These are phyloP conservation scores for Drosophila mimetica DNA, from an alignment of 2,888 invertebrate species.

Conservation along the genomic window DNA sequence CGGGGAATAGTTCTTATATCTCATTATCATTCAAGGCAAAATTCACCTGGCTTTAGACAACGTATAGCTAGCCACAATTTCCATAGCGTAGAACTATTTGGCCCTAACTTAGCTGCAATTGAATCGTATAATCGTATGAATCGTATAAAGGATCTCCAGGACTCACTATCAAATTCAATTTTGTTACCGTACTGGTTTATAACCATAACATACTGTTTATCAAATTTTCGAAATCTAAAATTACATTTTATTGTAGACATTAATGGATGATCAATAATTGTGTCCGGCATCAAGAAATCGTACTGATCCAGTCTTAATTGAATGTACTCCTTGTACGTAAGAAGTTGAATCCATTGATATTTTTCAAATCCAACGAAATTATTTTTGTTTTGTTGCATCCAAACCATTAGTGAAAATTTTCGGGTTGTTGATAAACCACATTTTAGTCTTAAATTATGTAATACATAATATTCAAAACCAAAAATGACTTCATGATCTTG, in stretches of 20 bases:
- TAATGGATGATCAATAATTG: not conserved
- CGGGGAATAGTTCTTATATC: too few species aligned
- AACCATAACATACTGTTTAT: conserved; percentile 4
- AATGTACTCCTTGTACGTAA: conserved; percentile 8
- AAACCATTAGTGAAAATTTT: conserved; percentile 3
- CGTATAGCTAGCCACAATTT: not conserved
- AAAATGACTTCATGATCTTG: conserved; percentile 4
- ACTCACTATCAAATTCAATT: conserved; percentile 13
- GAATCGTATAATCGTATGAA: not conserved
- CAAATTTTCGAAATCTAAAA: conserved; percentile 4
- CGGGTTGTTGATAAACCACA: conserved; percentile 1
- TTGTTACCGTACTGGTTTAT: conserved; percentile 8
- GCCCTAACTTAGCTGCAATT: not conserved
- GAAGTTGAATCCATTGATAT: conserved; percentile 7
- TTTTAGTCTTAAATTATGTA: conserved; percentile 1
- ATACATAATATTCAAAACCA: conserved; percentile 1
- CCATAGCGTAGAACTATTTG: not conserved
- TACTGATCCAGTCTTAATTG: conserved; percentile 6
- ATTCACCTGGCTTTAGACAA: not conserved
- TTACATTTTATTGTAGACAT: not conserved
- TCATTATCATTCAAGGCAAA: too few species aligned
- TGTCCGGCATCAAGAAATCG: conserved; percentile 2
- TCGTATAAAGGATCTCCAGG: conserved; percentile 6
- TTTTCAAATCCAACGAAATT: conserved; percentile 3
- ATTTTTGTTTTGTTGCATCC: conserved; percentile 6